Evolutionary conservation across 2,888 invertebrate species (phyloP).

Genomic region (Cloeon dipterum): DNA sequence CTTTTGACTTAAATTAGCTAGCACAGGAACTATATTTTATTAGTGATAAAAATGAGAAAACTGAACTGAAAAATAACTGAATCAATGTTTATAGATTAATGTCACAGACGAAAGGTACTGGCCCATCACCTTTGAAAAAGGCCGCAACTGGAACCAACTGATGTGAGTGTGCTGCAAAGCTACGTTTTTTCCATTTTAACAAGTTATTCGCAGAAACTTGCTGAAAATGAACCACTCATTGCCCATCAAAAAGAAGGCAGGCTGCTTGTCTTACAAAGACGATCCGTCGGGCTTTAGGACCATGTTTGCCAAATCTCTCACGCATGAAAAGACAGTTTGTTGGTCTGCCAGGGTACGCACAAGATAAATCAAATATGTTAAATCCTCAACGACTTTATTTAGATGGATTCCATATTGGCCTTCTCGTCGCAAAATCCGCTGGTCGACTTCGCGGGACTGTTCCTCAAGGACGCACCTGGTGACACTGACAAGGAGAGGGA

Average conservation of each 20-base stretch:
- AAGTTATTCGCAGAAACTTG: constrained; percentile 27
- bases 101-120: constrained; percentile 74
- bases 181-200: neutral
- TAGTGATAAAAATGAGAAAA: neutral
- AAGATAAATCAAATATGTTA: too few species aligned
- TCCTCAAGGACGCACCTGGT: neutral
- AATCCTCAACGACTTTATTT: neutral
- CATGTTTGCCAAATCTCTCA: constrained; percentile 54
- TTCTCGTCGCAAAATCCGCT: neutral
- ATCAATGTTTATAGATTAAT: constrained; percentile 18
- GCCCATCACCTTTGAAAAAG: constrained; percentile 62
- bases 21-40: neutral
- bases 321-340: constrained; percentile 40
- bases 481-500: neutral
- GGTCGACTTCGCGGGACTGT: neutral
- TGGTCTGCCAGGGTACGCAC: constrained; percentile 33
- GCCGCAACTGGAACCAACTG: constrained; percentile 63
- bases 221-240: constrained; percentile 43
- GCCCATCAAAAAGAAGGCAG: constrained; percentile 72
- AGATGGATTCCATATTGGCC: neutral
- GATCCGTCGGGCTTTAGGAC: constrained; percentile 65
- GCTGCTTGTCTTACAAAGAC: constrained; percentile 64
- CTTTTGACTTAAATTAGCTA: neutral
- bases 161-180: constrained; percentile 26
- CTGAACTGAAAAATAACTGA: constrained; percentile 3